These are phyloP conservation scores for Tautogolabrus adspersus DNA, from an alignment of 2,113 vertebrate species.

Conservation along the genomic window DNA sequence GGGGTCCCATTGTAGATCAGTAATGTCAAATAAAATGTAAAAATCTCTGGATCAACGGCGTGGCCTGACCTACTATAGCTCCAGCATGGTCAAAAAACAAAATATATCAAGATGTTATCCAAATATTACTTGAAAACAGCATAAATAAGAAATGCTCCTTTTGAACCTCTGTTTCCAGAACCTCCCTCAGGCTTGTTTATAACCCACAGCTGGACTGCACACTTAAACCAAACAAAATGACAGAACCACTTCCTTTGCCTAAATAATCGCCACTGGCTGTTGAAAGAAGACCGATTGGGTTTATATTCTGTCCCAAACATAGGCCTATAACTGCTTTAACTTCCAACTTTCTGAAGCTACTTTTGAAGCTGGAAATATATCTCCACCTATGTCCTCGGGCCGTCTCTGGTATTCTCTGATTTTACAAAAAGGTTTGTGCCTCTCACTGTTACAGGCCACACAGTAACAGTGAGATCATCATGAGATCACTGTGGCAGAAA, in stretches of 20 bases:
- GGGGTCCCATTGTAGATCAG: too few relatives aligned
- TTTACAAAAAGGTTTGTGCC: constrained; percentile 16
- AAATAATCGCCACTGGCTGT: neutral
- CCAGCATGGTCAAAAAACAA: neutral
- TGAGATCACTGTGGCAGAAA: neutral
- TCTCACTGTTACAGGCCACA: too few relatives aligned
- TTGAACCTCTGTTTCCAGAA: constrained; percentile 6
- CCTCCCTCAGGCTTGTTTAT: constrained; percentile 35
- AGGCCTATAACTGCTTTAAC: constrained; percentile 13
- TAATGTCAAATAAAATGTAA: too few relatives aligned
- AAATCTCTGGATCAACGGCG: too few relatives aligned
- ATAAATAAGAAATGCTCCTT: neutral
- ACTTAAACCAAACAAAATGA: constrained; percentile 30
- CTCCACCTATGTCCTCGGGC: constrained; percentile 32
- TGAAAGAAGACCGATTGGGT: neutral
- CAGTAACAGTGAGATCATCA: neutral
- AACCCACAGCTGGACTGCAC: constrained; percentile 25
- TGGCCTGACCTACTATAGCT: too few relatives aligned
- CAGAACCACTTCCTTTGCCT: constrained; percentile 20
- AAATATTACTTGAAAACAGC: neutral
- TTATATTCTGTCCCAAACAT: constrained; percentile 5
- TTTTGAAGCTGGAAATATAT: constrained; percentile 20
- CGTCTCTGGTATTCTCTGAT: constrained; percentile 41
- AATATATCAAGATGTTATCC: neutral
- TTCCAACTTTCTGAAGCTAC: neutral